Base-by-base conservation (phyloP, 2,113 vertebrate genomes). In the Cnemophilus loriae region DNA sequence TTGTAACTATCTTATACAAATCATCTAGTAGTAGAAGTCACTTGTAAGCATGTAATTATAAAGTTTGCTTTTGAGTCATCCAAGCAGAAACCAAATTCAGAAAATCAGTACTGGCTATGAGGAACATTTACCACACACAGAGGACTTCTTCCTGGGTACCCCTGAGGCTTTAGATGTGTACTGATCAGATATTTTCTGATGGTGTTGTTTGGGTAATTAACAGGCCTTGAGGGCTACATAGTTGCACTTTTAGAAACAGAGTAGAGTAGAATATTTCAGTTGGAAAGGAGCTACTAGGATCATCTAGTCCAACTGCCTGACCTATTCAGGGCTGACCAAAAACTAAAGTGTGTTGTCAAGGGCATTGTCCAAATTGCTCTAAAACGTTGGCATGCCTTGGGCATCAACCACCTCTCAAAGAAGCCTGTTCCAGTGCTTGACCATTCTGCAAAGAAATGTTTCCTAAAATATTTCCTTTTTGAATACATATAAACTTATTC, bases 381-480 rank as follows among this genome's bases (percentile, higher is more conserved):
- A 23, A 27, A 56, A 69, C 0, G 1, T 0, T 37, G 33, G 47
- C 10, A 17, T 13, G 41, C 30, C 41, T 42, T 5, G 27, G n/a
- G 27, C 27, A 71, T 21, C 0, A 0, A 67, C 7, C 9, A 44
- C 8, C 47, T 49, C 24, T 57, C 56, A 15, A 75, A 60, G 47
- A 52, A 64, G 46, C 23, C 16, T 57, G 7, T 49, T 47, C 24
- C 17, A 61, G 13, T 32, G 41, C 71, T 61, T 75, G 65, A 74
- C 5, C 32, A 70, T 13, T 19, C n/a, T 6, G 16, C 21, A 67
- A 93, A 71, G 10, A 78, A 56, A 42, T 16, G 9, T 42, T 60
- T 88, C 35, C 35, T 41, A 64, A 57, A 77, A 44, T 33, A 39
- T 44, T 86, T 89, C 37, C 10, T 49, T 85, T 86, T 37, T 30